These are phyloP conservation scores for Porites divaricata DNA, from an alignment of 92 coral and sea anemone genomes.

Conservation along the genomic window DNA sequence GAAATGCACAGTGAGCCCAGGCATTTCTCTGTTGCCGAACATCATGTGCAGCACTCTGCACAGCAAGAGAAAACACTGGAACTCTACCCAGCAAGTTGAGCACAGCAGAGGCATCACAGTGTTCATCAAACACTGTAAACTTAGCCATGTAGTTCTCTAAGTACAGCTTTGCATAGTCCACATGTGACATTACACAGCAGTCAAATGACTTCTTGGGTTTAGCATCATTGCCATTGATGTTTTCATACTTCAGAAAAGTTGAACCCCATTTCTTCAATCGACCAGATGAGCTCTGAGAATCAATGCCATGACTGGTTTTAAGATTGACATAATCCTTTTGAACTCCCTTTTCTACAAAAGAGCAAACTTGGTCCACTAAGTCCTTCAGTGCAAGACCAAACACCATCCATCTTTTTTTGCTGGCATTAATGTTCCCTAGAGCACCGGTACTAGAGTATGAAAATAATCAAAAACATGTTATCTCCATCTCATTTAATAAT, in stretches of 20 bases:
- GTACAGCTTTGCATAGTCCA: constrained; percentile 40
- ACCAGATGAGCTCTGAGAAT: constrained; percentile 30
- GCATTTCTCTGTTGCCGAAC: constrained; percentile 46
- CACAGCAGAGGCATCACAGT: constrained; percentile 67
- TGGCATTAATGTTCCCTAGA: background rate
- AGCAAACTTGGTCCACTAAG: constrained; percentile 58
- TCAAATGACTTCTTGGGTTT: constrained; percentile 49
- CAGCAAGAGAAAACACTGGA: constrained; percentile 44
- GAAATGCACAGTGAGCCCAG: constrained; percentile 60
- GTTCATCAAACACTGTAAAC: constrained; percentile 21
- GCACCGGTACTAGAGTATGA: background rate
- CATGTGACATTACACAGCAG: constrained; percentile 37
- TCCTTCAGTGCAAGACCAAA: constrained; percentile 77
- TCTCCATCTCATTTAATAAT: no score
- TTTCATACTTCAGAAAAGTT: background rate
- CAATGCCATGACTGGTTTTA: constrained; percentile 50
- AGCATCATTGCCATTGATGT: constrained; percentile 44
- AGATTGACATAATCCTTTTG: constrained; percentile 52
- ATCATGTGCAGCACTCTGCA: constrained; percentile 40
- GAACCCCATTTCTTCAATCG: background rate
- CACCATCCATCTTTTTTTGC: constrained; percentile 68
- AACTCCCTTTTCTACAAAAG: constrained; percentile 50
- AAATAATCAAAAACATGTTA: background rate
- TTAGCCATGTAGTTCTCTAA: constrained; percentile 28
- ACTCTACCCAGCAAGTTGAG: constrained; percentile 50